phyloP scores from a whole-genome alignment of 1,140 invertebrate species.

The Choristoneura fumiferana region DNA sequence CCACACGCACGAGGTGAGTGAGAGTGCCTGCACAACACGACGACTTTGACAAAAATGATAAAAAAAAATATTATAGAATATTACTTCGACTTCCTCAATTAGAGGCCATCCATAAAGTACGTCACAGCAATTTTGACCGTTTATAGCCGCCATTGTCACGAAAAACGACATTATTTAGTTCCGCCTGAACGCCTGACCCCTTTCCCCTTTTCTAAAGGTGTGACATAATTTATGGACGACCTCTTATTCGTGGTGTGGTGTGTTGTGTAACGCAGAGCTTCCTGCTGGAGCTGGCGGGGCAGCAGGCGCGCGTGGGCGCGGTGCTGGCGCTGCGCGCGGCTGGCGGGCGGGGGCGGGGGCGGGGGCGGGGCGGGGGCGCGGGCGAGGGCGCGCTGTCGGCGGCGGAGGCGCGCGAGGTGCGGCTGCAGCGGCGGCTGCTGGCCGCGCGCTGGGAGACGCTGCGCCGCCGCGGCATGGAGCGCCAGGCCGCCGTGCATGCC shows the following conservation, averaged over 20 bases:
- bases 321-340: constrained; percentile 90
- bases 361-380: too few species aligned
- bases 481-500: constrained; percentile 84
- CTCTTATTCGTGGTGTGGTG: background rate
- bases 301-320: constrained; percentile 90
- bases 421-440: constrained; percentile 91
- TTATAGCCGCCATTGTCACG: too few species aligned
- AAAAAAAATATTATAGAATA: too few species aligned
- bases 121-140: too few species aligned
- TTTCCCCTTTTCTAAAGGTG: too few species aligned
- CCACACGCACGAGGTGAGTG: constrained; percentile 88
- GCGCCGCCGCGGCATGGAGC: constrained; percentile 87
- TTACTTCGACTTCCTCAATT: too few species aligned
- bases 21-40: too few species aligned
- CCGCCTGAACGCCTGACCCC: background rate
- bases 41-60: background rate
- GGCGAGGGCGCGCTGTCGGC: constrained; percentile 86
- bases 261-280: constrained; percentile 78
- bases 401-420: constrained; percentile 91
- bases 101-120: too few species aligned
- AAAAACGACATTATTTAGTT: too few species aligned
- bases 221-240: background rate
- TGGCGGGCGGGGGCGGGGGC: too few species aligned
- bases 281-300: constrained; percentile 88
- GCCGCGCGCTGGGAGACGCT: constrained; percentile 93